Percentiles rank a stretch among this genome's conserved stretches.
These are phyloP conservation scores for Tupiocoris notatus DNA, from an alignment of 2,888 invertebrate genomes.

Conservation along the genomic window DNA sequence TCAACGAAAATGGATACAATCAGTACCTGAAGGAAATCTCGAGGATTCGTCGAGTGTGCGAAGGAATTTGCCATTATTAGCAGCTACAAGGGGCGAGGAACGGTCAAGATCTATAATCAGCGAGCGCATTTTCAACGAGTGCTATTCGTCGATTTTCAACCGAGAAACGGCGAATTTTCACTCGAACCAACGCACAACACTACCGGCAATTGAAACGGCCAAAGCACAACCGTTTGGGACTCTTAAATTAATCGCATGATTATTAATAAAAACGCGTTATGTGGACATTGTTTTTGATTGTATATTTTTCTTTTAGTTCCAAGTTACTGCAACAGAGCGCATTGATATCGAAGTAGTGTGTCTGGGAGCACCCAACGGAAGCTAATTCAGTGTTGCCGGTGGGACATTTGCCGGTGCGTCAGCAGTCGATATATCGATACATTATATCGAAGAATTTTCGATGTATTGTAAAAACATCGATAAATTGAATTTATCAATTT, in stretches of 20 bases:
- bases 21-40: not conserved
- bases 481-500: no score
- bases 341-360: not conserved
- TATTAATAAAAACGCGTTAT: slow-evolving; percentile 45
- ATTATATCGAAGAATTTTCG: no score
- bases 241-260: slow-evolving; percentile 1
- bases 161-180: not conserved
- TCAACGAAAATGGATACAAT: not conserved
- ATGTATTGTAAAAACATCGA: no score
- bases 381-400: slow-evolving; percentile 16
- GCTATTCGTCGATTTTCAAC: not conserved
- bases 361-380: not conserved
- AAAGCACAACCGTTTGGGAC: not conserved
- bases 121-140: slow-evolving; percentile 7
- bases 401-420: no score
- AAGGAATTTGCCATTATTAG: slow-evolving; percentile 26
- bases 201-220: not conserved
- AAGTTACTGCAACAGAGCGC: slow-evolving; percentile 43
- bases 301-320: slow-evolving; percentile 48
- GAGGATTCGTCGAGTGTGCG: not conserved
- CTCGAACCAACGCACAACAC: not conserved
- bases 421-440: no score
- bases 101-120: slow-evolving; percentile 37
- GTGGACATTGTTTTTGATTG: slow-evolving; percentile 50
- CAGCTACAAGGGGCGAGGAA: slow-evolving; percentile 5